Evolutionary conservation across 1,140 invertebrate species (phyloP), one percentile per base, ranked within the genome.

Genomic region (Phymastichus coffea): DNA sequence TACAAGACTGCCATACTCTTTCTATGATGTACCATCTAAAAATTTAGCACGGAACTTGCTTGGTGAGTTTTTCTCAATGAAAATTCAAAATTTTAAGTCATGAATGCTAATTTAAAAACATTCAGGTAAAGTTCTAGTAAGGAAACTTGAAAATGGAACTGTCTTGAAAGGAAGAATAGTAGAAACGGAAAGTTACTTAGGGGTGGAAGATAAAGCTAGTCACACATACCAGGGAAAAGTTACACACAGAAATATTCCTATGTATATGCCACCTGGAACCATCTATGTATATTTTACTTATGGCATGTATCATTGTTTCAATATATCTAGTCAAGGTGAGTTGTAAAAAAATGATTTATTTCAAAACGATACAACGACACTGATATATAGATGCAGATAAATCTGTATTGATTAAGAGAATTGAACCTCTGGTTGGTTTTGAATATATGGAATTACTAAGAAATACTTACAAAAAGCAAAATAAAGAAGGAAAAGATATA

Each of bases 261-360:
- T 93, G 88, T 94, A 87, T 69, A 91, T 92, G 88, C 74, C 66
- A 40, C 84, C 89, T 22, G 91, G 91, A n/a, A 93, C 91, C 28
- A 81, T 84, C 30, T 93, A 89, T 77, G 88, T 93, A 4, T 93
- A 92, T 67, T 79, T 87, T 51, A 92, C 89, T 12, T 93, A 93
- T 77, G 90, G 91, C 65, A 90, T 91, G 85, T 92, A 93, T 69
- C 82, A 86, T 70, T 92, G 90, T 67, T 86, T 93, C 65, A 93
- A 93, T 74, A 87, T 93, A 55, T 92, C 90, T n/a, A 87, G 87
- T 69, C 66, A 81, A 81, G 88, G 87, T 87, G 73, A 66, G 7
- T 9, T 15, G 19, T 25, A 47, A 30, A 48, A 7, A 12, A 41
- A 22, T 28, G n/a, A 33, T 40, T 40, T 1, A 33, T 47, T 35